Conservation (phyloP, 2,113 vertebrate species). For the Cnemophilus loriae region DNA sequence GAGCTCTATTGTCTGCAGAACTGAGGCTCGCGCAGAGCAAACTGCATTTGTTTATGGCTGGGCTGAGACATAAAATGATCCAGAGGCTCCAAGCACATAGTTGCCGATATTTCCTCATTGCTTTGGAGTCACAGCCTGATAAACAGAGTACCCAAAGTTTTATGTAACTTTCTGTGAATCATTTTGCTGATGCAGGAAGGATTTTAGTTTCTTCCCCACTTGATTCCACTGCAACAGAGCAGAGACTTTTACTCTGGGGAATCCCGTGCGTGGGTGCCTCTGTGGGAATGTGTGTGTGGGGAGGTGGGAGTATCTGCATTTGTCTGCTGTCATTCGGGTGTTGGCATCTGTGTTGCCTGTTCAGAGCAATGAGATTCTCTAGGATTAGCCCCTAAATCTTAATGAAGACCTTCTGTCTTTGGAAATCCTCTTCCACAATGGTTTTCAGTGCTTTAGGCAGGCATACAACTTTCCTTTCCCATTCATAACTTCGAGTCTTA, state of each 20-base stretch:
- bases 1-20: not conserved
- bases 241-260: not conserved
- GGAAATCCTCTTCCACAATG: not conserved
- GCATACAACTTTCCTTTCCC: constrained; percentile 9
- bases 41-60: not conserved
- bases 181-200: not conserved
- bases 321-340: not conserved
- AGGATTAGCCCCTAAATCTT: not conserved
- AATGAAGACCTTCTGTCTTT: constrained; percentile 7
- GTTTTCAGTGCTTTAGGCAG: constrained; percentile 11
- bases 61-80: not conserved
- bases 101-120: not conserved
- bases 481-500: constrained; percentile 56
- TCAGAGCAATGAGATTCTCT: not conserved
- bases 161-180: not conserved
- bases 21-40: not conserved
- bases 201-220: not conserved
- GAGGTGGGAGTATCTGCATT: not conserved
- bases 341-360: not conserved
- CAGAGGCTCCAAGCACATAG: not conserved
- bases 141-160: not conserved
- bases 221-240: not conserved
- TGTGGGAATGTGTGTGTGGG: not conserved
- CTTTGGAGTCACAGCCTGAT: not conserved
- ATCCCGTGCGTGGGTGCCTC: not conserved